Evolutionary conservation across 2,888 invertebrate genomes (phyloP).

Genomic region (Drosophila rubida): DNA sequence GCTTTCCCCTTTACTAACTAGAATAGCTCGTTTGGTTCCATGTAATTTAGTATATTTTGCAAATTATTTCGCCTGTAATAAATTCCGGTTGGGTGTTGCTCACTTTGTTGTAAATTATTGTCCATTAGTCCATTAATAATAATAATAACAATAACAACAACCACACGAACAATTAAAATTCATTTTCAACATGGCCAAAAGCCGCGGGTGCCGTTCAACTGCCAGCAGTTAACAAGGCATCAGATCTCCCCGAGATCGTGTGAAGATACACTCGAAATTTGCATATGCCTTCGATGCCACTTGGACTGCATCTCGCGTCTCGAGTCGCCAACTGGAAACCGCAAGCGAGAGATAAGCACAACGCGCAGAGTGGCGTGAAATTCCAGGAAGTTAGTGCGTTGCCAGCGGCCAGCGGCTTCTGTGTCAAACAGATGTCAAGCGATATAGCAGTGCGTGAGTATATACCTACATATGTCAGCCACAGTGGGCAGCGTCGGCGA

Average conservation of each 20-base stretch:
- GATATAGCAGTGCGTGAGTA: constrained; percentile 11
- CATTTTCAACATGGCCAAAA: constrained; percentile 68
- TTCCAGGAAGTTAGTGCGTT: constrained; percentile 68
- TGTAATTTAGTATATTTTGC: constrained; percentile 1
- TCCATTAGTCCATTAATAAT: constrained; percentile 43
- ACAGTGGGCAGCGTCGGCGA: constrained; percentile 30
- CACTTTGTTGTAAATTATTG: constrained; percentile 54
- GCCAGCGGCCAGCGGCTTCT: constrained; percentile 62
- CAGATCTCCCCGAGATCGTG: constrained; percentile 60
- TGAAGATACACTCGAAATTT: constrained; percentile 74
- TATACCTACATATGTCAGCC: constrained; percentile 6
- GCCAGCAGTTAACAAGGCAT: constrained; percentile 65
- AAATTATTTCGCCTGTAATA: constrained; percentile 26
- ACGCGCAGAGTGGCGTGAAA: constrained; percentile 71
- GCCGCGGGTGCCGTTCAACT: constrained; percentile 52
- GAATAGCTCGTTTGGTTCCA: background rate
- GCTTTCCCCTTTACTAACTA: background rate
- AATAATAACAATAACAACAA: background rate
- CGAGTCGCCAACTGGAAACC: background rate
- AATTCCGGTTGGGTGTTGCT: constrained; percentile 26
- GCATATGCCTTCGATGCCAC: constrained; percentile 51
- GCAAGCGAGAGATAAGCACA: constrained; percentile 35
- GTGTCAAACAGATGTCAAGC: constrained; percentile 76
- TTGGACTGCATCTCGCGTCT: background rate
- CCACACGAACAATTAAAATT: constrained; percentile 75